Base-by-base conservation (phyloP, 2,888 invertebrate species). In the Acholoe squamosa region DNA sequence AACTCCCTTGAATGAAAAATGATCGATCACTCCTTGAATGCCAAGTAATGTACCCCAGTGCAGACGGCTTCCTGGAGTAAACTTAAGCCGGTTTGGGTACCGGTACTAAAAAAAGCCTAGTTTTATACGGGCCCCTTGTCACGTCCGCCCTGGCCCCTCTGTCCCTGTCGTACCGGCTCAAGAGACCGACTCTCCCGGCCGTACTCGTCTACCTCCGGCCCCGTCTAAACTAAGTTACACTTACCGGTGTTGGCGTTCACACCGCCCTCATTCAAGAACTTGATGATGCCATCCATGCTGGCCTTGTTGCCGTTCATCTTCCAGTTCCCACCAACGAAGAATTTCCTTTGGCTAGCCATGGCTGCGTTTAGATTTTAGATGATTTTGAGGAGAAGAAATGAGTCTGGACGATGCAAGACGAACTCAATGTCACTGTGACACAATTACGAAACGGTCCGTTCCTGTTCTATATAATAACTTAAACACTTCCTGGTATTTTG, bases 251-350 rank as follows among this genome's bases (percentile, higher is more conserved):
- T 97, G n/a, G 97, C 96, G 96, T 98, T 98, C 92, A 98, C 96
- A 0, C 97, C 93, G 10, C 93, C 94, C 51, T 97, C 96, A 95
- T 97, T 97, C 91, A 99, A 96, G 92, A 97, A 97, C 88, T 97
- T 97, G 90, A 98, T 97, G 92, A 99, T 98, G 92, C 97, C 98
- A 92, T 97, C 97, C 92, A 99, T 98, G 93, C 97, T 97, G 92
- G 97, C 97, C 96, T 98, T 98, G 94, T 97, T 97, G 84, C 99
- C 99, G 96, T 99, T 99, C 99, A 99, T 99, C 96, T 99, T 99
- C 99, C 99, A 99, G 97, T 99, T 99, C 90, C 99, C 99, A 93
- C 99, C 99, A 95, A 99, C 99, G 95, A 99, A 98, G 96, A 99
- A 99, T 97, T 98, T 98, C 67, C 93, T 92, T 52, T 91, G 67